Evolutionary conservation across 2,113 vertebrate species (phyloP).

Genomic region (Steatornis caripensis): DNA sequence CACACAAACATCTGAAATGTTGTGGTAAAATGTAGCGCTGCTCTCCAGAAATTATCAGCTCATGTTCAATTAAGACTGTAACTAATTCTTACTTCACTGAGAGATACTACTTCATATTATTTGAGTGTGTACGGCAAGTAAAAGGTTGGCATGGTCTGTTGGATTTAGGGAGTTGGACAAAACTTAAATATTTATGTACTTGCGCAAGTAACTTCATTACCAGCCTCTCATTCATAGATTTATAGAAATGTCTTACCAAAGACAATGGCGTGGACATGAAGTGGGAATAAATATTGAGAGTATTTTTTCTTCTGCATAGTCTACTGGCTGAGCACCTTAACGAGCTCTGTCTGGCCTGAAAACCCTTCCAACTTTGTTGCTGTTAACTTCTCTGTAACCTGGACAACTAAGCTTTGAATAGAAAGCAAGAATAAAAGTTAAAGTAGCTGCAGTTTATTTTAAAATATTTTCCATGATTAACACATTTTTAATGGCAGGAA

Average conservation of each 20-base stretch:
- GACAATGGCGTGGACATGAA: background rate
- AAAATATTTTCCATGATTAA: slow-evolving; percentile 35
- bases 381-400: slow-evolving; percentile 22
- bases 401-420: slow-evolving; percentile 11
- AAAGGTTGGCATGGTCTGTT: background rate
- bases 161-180: background rate
- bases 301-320: background rate
- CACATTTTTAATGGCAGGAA: slow-evolving; percentile 37
- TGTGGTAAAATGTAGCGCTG: background rate
- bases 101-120: background rate
- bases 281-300: background rate
- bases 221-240: background rate
- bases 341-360: background rate
- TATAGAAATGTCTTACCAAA: background rate
- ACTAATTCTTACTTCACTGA: background rate
- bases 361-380: background rate
- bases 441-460: slow-evolving; percentile 10
- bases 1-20: background rate
- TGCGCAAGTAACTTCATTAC: background rate
- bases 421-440: slow-evolving; percentile 13
- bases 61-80: background rate
- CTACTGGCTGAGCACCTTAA: background rate
- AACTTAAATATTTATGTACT: background rate
- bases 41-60: background rate
- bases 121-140: background rate